Evolutionary conservation across 1,140 invertebrate species (phyloP), one percentile per base, ranked within the genome.

Genomic region (Bombus superbus): DNA sequence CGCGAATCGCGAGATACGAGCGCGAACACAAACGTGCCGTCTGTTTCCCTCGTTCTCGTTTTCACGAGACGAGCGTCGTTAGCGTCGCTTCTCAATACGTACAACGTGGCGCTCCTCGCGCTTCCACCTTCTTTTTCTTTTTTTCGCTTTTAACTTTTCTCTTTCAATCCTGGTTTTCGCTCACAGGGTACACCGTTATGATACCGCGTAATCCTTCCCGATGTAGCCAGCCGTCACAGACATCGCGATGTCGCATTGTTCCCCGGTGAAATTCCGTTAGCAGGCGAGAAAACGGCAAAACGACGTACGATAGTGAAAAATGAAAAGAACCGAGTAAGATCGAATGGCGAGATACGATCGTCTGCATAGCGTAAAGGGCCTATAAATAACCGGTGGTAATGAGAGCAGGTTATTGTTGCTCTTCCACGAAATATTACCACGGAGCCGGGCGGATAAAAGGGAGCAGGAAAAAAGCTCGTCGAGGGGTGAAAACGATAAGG

Each of bases 361-460:
- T 10, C 4, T 25, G 15, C 35, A n/a, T 13, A 6, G 76, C n/a
- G 38, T 35, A 3, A 44, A 25, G 35, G 25, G 3, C n/a, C 10
- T 68, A 47, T 79, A 68, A 79, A 47, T 66, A 79, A 47, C 32
- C 3, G n/a, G 32, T 42, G 28, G 47, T 32, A 57, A 81, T 38
- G 62, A 32, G 79, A 40, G 38, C n/a, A 15, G 42, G n/a, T 81
- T 57, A 72, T 59, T 53, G 79, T 28, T 10, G 79, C 28, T 83
- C 57, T 38, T 76, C 35, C 44, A 13, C 72, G 59, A 64, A 40
- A 83, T n/a, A 64, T 47, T 68, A 47, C 28, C 40, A 1, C 5
- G 40, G 22, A 3, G 8, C 5, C 4, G 38, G 10, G 9, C 25
- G 9, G 38, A n/a, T 28, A 68, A 69, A 76, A 74, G 22, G 59